Evolutionary conservation across 1,140 invertebrate genomes (phyloP).

Genomic region (Ylistrum balloti): DNA sequence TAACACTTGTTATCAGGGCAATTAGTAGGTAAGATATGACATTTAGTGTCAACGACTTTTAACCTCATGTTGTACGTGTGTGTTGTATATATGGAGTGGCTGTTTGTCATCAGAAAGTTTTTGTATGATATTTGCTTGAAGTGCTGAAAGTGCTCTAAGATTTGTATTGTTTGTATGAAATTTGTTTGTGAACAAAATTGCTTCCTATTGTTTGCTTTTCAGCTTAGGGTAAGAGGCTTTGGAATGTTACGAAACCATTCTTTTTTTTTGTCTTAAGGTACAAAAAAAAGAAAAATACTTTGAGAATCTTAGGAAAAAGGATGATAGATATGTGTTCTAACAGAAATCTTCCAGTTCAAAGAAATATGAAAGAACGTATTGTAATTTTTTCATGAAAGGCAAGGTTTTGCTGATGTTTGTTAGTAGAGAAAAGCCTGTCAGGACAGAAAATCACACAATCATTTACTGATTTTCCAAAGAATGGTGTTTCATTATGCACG

Average conservation of each 20-base stretch:
- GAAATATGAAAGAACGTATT: background rate
- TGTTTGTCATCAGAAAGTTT: background rate
- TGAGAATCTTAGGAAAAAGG: background rate
- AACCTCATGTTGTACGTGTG: background rate
- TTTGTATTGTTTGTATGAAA: conserved; percentile 25
- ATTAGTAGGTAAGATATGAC: background rate
- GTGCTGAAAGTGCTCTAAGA: background rate
- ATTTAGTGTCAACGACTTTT: background rate
- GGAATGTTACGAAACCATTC: background rate
- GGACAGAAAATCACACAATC: background rate
- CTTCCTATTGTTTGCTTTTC: conserved; percentile 9
- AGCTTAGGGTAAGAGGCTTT: background rate
- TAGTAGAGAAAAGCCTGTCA: background rate
- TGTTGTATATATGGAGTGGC: background rate
- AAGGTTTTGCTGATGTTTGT: background rate
- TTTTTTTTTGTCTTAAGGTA: background rate
- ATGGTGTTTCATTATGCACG: background rate
- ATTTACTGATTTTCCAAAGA: background rate
- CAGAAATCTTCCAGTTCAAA: background rate
- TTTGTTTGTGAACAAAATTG: background rate
- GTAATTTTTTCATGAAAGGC: background rate
- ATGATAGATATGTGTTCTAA: background rate
- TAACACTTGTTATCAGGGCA: background rate
- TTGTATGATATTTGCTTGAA: conserved; percentile 31
- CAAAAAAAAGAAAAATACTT: background rate